Evolutionary conservation across 2,113 vertebrate genomes (phyloP).

Genomic region (Genyomyrus donnyi): DNA sequence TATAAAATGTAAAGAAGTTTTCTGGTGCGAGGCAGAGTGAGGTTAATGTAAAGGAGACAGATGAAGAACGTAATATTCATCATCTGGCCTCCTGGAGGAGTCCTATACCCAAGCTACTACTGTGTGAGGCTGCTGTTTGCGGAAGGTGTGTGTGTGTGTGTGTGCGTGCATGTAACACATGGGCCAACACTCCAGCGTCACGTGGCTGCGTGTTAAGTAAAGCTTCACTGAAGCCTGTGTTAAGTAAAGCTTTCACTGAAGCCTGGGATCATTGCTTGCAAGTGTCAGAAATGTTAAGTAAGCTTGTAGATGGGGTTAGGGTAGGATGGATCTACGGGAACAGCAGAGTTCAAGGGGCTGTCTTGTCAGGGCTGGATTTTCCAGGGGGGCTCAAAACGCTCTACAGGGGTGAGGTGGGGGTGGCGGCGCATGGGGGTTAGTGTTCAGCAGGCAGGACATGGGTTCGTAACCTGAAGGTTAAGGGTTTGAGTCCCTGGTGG

Average conservation of each 20-base stretch:
- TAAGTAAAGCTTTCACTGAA: not conserved
- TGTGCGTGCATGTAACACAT: too few species aligned
- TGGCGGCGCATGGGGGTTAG: not conserved
- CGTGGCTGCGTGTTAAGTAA: not conserved
- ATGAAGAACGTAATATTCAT: not conserved
- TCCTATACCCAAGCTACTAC: not conserved
- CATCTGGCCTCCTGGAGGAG: not conserved
- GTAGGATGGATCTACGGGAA: not conserved
- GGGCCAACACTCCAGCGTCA: too few species aligned
- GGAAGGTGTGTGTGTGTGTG: not conserved
- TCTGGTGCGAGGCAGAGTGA: not conserved
- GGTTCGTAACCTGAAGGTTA: not conserved
- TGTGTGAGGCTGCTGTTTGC: constrained; percentile 11
- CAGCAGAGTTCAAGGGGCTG: not conserved
- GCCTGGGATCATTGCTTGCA: not conserved
- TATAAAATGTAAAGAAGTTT: not conserved
- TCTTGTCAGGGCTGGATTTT: not conserved
- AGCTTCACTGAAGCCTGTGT: not conserved
- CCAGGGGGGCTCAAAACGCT: not conserved
- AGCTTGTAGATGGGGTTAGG: not conserved
- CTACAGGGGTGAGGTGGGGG: not conserved
- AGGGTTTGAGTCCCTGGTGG: not conserved
- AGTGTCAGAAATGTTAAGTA: not conserved
- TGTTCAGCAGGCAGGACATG: not conserved
- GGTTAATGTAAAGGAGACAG: not conserved